phyloP scores from a whole-genome alignment of 2,113 vertebrate species.

The Dicrurus megarhynchus region DNA sequence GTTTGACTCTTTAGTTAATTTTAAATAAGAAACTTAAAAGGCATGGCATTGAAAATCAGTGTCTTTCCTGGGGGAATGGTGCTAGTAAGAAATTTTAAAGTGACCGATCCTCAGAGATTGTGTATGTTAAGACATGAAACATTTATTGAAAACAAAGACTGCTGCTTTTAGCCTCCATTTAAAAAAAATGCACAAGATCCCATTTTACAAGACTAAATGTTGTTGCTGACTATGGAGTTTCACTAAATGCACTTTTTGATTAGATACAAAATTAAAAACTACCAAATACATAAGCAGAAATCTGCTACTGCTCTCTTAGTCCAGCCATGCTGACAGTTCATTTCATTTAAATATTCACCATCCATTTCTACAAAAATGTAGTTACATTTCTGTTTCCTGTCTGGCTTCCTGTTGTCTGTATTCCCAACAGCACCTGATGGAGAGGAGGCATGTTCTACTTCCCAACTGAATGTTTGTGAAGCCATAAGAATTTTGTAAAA shows the following conservation, averaged over 20 bases:
- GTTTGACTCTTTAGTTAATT: not conserved
- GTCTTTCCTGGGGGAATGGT: not conserved
- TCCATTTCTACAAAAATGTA: not conserved
- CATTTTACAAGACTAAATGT: not conserved
- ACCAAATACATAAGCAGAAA: not conserved
- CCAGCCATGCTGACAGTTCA: not conserved
- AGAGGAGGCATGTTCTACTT: not conserved
- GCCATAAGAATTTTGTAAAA: not conserved
- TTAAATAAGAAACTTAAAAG: not conserved
- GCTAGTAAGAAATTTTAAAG: not conserved
- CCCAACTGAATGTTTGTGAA: not conserved
- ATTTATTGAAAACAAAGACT: not conserved
- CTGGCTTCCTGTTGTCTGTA: not conserved
- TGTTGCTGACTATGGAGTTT: not conserved
- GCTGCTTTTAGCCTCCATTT: not conserved
- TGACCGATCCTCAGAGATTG: rapidly evolving
- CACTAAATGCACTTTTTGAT: not conserved
- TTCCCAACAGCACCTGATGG: not conserved
- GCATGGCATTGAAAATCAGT: not conserved
- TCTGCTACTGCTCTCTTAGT: not conserved
- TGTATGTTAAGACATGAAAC: not conserved
- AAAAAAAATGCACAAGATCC: not conserved
- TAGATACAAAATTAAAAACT: not conserved
- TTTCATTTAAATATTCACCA: not conserved
- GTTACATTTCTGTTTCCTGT: not conserved